phyloP scores from a whole-genome alignment of 2,888 invertebrate species.

The Nebria brevicollis region DNA sequence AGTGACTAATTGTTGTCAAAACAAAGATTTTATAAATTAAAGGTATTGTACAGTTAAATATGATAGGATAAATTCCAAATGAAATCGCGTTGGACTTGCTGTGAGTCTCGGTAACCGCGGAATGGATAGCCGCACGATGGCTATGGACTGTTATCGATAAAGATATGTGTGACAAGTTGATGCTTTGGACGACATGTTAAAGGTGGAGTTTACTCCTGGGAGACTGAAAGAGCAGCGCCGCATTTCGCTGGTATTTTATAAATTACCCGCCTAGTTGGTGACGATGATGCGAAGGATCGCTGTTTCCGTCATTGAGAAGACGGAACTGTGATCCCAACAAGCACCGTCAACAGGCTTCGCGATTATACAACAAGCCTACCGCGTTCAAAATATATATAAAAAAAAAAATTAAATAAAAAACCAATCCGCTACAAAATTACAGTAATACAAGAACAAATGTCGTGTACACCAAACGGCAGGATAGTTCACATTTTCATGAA shows the following conservation, averaged over 20 bases:
- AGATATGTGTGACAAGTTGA: slow-evolving; percentile 15
- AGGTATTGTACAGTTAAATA: background rate
- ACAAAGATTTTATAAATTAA: background rate
- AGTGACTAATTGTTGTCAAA: background rate
- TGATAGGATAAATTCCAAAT: background rate
- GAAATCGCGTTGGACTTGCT: background rate
- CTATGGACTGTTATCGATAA: slow-evolving; percentile 3
- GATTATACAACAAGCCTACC: slow-evolving; percentile 35
- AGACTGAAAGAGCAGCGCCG: slow-evolving; percentile 49
- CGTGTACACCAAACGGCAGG: slow-evolving; percentile 18
- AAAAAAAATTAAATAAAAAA: slow-evolving; percentile 19
- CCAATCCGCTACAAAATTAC: slow-evolving; percentile 33
- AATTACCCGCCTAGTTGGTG: slow-evolving; percentile 31
- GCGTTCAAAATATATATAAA: slow-evolving; percentile 24
- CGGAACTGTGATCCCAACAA: background rate
- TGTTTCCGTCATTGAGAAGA: slow-evolving; percentile 2
- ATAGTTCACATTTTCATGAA: background rate
- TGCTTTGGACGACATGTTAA: slow-evolving; percentile 47
- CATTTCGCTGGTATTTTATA: slow-evolving; percentile 45
- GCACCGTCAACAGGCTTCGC: background rate
- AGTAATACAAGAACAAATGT: background rate
- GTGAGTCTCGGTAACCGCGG: background rate
- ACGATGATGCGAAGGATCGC: slow-evolving; percentile 45
- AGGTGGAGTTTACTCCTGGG: slow-evolving; percentile 67
- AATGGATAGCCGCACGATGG: slow-evolving; percentile 6